Evolutionary conservation across 2,113 vertebrate genomes (phyloP).

Genomic region (Pterocles orientalis): DNA sequence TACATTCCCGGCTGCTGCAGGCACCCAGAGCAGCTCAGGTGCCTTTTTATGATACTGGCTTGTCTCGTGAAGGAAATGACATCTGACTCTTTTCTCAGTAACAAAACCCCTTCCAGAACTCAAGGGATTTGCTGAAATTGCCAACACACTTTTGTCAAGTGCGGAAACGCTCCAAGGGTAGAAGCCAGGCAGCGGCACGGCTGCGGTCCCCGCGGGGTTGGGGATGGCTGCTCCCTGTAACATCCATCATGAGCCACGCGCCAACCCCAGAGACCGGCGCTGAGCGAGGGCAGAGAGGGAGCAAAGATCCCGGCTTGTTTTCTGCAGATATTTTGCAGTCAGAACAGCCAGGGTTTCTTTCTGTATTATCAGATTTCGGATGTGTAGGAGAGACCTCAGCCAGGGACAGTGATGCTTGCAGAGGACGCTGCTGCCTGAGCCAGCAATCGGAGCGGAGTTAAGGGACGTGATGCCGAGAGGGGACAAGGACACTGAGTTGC

Average conservation of each 20-base stretch:
- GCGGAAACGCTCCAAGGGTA: fast-evolving
- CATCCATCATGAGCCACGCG: fast-evolving
- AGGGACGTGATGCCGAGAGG: fast-evolving
- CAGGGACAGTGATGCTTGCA: neutral
- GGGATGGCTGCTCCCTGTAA: fast-evolving
- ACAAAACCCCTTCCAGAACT: neutral
- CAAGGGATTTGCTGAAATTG: neutral
- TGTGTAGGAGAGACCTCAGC: neutral
- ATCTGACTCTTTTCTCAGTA: neutral
- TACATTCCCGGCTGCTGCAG: neutral
- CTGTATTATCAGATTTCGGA: neutral
- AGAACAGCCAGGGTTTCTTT: neutral
- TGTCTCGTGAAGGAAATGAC: neutral
- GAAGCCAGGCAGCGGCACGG: neutral
- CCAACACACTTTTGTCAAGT: fast-evolving
- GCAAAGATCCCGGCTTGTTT: neutral
- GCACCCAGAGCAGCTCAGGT: neutral
- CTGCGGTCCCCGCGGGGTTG: fast-evolving
- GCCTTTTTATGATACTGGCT: neutral
- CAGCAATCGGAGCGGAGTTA: neutral
- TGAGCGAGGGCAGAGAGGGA: neutral
- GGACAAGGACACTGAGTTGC: neutral
- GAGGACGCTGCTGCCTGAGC: neutral
- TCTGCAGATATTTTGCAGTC: neutral
- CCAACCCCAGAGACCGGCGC: neutral